Percentiles rank a stretch among this genome's conserved stretches.
These are phyloP conservation scores for Agriopis aurantiaria DNA, from an alignment of 2,888 invertebrate species.

Conservation along the genomic window DNA sequence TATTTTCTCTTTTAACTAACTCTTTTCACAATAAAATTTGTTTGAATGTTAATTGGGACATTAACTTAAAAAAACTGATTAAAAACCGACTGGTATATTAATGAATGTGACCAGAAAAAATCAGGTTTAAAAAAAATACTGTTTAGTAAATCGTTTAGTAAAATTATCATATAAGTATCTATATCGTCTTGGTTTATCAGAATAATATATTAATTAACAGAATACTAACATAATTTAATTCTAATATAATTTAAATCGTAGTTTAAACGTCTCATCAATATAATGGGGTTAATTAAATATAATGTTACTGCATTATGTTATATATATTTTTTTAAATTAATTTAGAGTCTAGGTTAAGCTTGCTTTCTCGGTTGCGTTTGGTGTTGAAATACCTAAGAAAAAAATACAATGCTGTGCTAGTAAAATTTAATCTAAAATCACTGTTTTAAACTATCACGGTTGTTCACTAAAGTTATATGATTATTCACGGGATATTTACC, in stretches of 20 bases:
- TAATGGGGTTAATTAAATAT: not conserved
- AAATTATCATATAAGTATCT: not conserved
- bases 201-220: not conserved
- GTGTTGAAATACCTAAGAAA: not conserved
- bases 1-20: too few relatives aligned
- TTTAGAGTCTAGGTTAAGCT: not conserved
- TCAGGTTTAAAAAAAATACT: not conserved
- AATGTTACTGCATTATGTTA: not conserved
- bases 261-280: slow-evolving; percentile 1
- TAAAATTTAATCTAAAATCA: too few relatives aligned
- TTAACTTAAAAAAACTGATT: too few relatives aligned
- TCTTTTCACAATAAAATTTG: too few relatives aligned
- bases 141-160: not conserved
- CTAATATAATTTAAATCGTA: slow-evolving; percentile 4
- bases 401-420: too few relatives aligned
- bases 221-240: not conserved
- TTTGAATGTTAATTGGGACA: too few relatives aligned
- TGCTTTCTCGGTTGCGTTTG: not conserved
- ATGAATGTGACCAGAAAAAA: too few relatives aligned
- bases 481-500: too few relatives aligned
- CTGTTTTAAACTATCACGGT: too few relatives aligned
- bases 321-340: not conserved
- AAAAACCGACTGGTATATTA: too few relatives aligned
- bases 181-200: not conserved
- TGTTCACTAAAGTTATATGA: too few relatives aligned